Evolutionary conservation across 2,797 vertebrate genomes (phyloP), one percentile per base, ranked within the genome.

Genomic region (Chloroceryle amazona): DNA sequence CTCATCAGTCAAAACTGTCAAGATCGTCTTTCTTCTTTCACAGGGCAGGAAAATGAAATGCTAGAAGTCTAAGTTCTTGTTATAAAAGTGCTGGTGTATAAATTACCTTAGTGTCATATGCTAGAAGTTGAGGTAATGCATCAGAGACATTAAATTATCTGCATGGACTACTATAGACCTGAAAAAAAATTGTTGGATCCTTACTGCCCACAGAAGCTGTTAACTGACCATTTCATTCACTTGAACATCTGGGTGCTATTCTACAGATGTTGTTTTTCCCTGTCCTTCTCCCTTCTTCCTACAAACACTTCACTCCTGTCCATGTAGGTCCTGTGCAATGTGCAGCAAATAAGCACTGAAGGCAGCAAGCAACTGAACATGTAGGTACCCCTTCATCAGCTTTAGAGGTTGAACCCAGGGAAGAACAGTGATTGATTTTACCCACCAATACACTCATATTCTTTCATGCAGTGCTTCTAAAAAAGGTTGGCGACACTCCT

Each of bases 21-120:
- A 96, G 79, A 88, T 57, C 1, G 3, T 86, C 79, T 90, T 89
- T 86, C 67, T 90, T 89, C 52, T 83, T 94, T 81, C 79, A 91
- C 57, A 72, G 46, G 65, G 26, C 39, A 89, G 66, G 86, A 78
- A 92, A 97, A 96, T 75, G 1, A 78, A 97, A 89, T 80, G 37
- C 22, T 76, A 82, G 74, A 81, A 96, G 54, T 51, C 79, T 83
- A 86, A 68, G 46, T 65, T 90, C 91, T 81, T 83, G 22, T 85
- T 71, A 49, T 74, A 74, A 78, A 91, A 90, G 20, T 81, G 46
- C 35, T 75, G n/a, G 51, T 66, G 17, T 62, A 89, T 84, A 86
- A 96, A 91, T 93, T 86, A 79, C 23, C 35, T 62, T 63, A 42
- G 23, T 79, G 57, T 74, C 37, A 35, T 61, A 58, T 35, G 22